These are phyloP conservation scores for Nasonia oneida DNA, from an alignment of 2,888 invertebrate genomes.

Conservation along the genomic window DNA sequence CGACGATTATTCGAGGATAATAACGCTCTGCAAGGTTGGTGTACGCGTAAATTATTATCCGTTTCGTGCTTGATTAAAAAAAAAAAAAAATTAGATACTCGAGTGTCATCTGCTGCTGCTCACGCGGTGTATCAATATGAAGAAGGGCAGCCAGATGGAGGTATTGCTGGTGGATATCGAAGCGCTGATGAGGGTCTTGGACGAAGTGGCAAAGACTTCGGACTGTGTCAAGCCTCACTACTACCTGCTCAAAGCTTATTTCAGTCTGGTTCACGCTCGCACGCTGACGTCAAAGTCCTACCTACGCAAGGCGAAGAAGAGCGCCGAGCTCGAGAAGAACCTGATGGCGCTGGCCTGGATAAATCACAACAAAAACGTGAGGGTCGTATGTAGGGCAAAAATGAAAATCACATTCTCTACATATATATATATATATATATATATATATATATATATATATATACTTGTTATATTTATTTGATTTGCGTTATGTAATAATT, in stretches of 20 bases:
- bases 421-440: constrained; percentile 7
- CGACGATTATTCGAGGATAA: constrained; percentile 40
- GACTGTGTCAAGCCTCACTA: constrained; percentile 66
- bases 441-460: constrained; percentile 24
- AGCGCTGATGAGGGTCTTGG: constrained; percentile 59
- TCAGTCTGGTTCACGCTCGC: constrained; percentile 60
- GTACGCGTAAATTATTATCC: background rate
- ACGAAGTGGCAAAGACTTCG: background rate
- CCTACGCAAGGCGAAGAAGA: constrained; percentile 64
- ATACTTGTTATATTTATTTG: constrained; percentile 56
- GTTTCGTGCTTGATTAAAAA: background rate
- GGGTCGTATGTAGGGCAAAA: constrained; percentile 12
- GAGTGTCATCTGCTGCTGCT: constrained; percentile 68
- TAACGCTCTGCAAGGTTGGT: constrained; percentile 56
- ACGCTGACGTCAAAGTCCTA: constrained; percentile 24
- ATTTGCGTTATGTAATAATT: constrained; percentile 61
- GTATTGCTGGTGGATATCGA: constrained; percentile 57
- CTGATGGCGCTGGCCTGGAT: constrained; percentile 66
- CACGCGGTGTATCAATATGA: constrained; percentile 67
- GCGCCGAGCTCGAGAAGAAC: constrained; percentile 64
- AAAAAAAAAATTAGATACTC: constrained; percentile 63
- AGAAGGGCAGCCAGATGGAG: constrained; percentile 61
- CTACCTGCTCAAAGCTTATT: constrained; percentile 66
- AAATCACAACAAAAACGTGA: constrained; percentile 67
- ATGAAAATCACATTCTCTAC: constrained; percentile 5